phyloP scores from a whole-genome alignment of 2,113 vertebrate species.

The Nanorana parkeri region DNA sequence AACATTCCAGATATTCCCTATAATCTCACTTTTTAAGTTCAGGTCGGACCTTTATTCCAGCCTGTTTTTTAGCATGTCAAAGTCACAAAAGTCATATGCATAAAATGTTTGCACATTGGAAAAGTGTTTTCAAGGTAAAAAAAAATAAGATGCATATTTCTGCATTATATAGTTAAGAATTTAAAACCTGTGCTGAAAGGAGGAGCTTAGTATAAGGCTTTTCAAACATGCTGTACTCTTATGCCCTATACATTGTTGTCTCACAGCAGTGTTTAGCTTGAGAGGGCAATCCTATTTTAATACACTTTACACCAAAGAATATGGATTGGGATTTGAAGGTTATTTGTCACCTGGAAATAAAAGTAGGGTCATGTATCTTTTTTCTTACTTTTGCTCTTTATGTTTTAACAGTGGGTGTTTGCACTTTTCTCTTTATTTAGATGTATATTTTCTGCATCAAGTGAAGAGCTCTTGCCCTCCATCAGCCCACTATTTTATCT shows the following conservation, averaged over 20 bases:
- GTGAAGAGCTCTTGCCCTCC: background rate
- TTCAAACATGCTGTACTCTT: background rate
- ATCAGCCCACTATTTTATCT: too few relatives aligned
- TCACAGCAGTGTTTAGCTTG: constrained; percentile 28
- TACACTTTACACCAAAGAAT: constrained; percentile 9
- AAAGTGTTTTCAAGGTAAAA: background rate
- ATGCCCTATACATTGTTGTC: constrained; percentile 34
- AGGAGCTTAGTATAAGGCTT: background rate
- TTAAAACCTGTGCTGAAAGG: constrained; percentile 3
- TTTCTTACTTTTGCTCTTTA: background rate
- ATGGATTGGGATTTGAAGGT: background rate
- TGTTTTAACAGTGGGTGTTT: constrained; percentile 16
- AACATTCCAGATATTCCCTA: too few relatives aligned
- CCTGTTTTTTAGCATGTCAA: too few relatives aligned
- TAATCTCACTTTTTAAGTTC: too few relatives aligned
- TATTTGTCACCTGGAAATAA: constrained; percentile 32
- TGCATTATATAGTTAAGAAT: background rate
- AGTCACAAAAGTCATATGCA: too few relatives aligned
- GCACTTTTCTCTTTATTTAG: constrained; percentile 7
- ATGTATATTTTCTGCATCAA: background rate
- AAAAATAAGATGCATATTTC: background rate
- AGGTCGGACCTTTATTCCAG: too few relatives aligned
- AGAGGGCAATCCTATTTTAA: constrained; percentile 33
- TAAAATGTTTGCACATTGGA: too few relatives aligned
- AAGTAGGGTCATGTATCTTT: constrained; percentile 7